Base-by-base conservation (phyloP, 2,797 vertebrate genomes). In the Neomorphus geoffroyi region DNA sequence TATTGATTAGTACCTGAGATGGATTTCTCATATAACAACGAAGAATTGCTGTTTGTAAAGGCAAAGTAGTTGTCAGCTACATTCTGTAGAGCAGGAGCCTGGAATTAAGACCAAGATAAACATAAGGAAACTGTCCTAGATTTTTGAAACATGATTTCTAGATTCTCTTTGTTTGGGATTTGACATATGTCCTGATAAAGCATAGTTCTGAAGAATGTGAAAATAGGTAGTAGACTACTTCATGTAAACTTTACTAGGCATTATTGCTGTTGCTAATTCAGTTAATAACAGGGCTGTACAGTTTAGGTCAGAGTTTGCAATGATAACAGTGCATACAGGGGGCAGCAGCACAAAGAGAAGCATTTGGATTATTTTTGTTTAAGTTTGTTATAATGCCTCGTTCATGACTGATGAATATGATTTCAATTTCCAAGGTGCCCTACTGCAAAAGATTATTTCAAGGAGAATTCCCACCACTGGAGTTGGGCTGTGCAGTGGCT, bases 401-500 rank as follows among this genome's bases (percentile, higher is more conserved):
- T 80, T 93, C 14, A 2, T 67, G 45, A 48, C 75, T 96, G 50
- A 90, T 62, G 18, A 54, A 58, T 69, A 11, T 80, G 1, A 95
- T 74, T 96, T 91, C 75, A 16, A 45, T 70, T 92, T 54, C 18
- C 65, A 96, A 99, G 99, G 97, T 99, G 99, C 96, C 94, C 98
- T 92, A 98, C 98, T 86, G 99, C 99, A 62, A 99, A 99, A 97
- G 99, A 99, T 82, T 99, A 99, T 96, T 99, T 99, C 97, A 99
- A 99, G 96, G 99, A 99, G 88, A 98, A 99, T 93, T 99, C 99
- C 22, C 99, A 99, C 84, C 99, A 99, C 92, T 99, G 99, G 99
- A 99, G 99, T 73, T 99, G 99, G 99, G 99, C 99, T 5, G 99
- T 99, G 28, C 99, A 99, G 97, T 99, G 99, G 99, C 97, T 99